Conservation (phyloP, 2,797 vertebrate genomes). For the Cryptoblepharus egeriae region DNA sequence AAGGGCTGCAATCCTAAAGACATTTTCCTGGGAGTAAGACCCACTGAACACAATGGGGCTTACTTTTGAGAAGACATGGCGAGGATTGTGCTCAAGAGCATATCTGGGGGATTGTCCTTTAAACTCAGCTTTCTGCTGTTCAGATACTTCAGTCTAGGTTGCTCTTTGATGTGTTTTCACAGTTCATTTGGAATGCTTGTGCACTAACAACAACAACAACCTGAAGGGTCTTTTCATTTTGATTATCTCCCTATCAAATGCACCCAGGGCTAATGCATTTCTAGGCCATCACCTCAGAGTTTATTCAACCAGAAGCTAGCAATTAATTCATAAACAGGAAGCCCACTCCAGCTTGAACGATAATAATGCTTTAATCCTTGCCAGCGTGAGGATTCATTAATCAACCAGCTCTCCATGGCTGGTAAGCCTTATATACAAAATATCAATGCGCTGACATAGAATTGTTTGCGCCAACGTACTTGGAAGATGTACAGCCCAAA, state of each 20-base stretch:
- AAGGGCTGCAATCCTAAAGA: too few species aligned
- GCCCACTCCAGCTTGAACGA: slow-evolving; percentile 34
- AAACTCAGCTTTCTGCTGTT: slow-evolving; percentile 4
- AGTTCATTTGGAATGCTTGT: slow-evolving; percentile 15
- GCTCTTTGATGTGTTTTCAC: neutral
- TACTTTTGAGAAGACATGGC: too few species aligned
- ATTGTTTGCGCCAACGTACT: neutral
- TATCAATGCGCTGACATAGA: slow-evolving; percentile 14
- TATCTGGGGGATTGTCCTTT: neutral
- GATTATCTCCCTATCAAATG: fast-evolving
- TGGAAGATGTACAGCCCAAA: neutral
- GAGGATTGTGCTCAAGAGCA: too few species aligned
- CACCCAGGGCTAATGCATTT: slow-evolving; percentile 30
- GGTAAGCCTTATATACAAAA: fast-evolving
- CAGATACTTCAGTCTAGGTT: neutral
- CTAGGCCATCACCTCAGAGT: neutral
- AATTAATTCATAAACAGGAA: slow-evolving; percentile 41
- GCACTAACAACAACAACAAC: neutral
- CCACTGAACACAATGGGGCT: too few species aligned
- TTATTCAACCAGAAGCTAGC: slow-evolving; percentile 40
- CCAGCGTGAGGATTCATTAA: slow-evolving; percentile 25
- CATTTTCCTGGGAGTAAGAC: too few species aligned
- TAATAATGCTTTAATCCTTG: slow-evolving; percentile 25
- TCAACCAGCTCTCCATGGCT: neutral
- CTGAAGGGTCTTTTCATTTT: neutral